Evolutionary conservation across 2,888 invertebrate species (phyloP), one percentile per base, ranked within the genome.

Genomic region (Coremacera marginata): DNA sequence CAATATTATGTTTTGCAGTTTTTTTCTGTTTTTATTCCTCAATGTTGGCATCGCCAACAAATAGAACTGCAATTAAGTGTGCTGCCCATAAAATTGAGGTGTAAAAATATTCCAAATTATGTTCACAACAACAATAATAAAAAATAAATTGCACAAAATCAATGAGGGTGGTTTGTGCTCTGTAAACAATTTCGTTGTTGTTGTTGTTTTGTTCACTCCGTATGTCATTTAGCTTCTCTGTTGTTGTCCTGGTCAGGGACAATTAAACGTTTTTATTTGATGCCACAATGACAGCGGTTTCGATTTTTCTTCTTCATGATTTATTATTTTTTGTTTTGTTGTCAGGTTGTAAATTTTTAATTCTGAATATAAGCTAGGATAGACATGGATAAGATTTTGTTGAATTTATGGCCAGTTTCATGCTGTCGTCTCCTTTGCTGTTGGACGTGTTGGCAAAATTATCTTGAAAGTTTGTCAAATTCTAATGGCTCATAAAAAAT

Each of bases 231-330:
- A 11, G 8, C 25, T 44, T 31, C 49, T 63, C 16, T 62, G 49
- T 65, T 70, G 34, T 76, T 76, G 70, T 76, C 70, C 52, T 70
- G 76, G 76, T 76, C 76, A 76, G 62, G 70, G 37, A 70, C 65
- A 71, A 57, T 67, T 75, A 55, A 34, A 37, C n/a, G 16, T 71
- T 55, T 71, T 71, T 49, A 63, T 63, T 63, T 31, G 63, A 25
- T 22, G 19, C 57, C 57, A 11, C 57, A 25, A 25, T 27, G 57
- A 60, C 57, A 27, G 25, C 57, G 57, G 27, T 60, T 60, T 55
- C 8, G 9, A 27, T 19, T 19, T 11, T 60, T 60, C 27, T 60
- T 27, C 25, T 60, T 27, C 57, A 60, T 60, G n/a, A 4, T 60
- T 67, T 67, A 44, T 19, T 25, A 27, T 60, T 19, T 44, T 44